phyloP scores from a whole-genome alignment of 2,797 vertebrate genomes.

The Mareca strepera region DNA sequence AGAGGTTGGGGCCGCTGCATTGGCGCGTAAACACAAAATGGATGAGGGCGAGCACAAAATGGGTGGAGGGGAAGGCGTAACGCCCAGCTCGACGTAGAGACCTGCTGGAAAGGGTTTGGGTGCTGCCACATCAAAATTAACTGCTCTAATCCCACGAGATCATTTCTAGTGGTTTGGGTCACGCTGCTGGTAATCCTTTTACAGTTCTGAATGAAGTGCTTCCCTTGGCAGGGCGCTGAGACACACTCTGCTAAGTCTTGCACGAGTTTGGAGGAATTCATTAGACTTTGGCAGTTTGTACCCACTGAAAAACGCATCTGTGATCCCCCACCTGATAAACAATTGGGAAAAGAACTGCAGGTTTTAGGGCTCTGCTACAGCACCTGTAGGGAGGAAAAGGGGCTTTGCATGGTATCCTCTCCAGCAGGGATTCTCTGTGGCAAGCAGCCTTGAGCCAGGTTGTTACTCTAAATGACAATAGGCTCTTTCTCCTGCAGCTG shows the following conservation, averaged over 20 bases:
- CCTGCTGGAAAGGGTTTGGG: not conserved
- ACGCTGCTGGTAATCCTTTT: not conserved
- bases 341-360: not conserved
- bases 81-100: rapidly evolving
- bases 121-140: not conserved
- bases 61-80: not conserved
- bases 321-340: not conserved
- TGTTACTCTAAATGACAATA: slow-evolving; percentile 32
- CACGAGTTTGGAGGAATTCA: not conserved
- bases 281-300: not conserved
- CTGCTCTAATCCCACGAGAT: not conserved
- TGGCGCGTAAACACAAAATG: not conserved
- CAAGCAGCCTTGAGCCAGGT: not conserved
- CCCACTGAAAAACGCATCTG: not conserved
- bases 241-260: not conserved
- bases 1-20: not conserved
- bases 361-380: not conserved
- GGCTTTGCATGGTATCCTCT: not conserved
- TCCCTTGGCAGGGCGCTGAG: not conserved
- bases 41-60: not conserved
- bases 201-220: not conserved
- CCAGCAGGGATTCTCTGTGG: not conserved
- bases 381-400: not conserved
- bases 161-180: not conserved
- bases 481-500: slow-evolving; percentile 20